phyloP scores from a whole-genome alignment of 92 coral and sea anemone species.

The Ricordea florida region DNA sequence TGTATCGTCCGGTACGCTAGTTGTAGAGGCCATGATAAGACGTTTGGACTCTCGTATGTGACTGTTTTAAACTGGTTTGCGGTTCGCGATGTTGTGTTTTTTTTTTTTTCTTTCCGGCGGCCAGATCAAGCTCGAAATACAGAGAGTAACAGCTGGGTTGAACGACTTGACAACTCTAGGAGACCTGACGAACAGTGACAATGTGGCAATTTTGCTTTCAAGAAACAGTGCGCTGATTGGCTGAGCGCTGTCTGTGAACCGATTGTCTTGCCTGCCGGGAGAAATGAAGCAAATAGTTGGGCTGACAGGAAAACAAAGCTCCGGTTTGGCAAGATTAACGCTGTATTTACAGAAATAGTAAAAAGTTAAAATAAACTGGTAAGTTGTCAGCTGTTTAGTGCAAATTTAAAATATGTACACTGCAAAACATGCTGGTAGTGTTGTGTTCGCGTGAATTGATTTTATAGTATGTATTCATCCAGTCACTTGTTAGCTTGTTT shows the following conservation, averaged over 20 bases:
- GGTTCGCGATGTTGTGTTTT: too few relatives aligned
- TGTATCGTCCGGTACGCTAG: neutral
- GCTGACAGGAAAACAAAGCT: neutral
- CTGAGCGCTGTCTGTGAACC: neutral
- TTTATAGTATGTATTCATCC: too few relatives aligned
- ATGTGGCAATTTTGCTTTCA: conserved; percentile 11
- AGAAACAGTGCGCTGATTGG: conserved; percentile 18
- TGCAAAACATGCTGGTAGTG: too few relatives aligned
- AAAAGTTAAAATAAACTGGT: too few relatives aligned
- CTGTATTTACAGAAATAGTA: too few relatives aligned
- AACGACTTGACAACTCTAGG: neutral
- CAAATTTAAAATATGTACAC: too few relatives aligned
- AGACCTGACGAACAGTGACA: conserved; percentile 27
- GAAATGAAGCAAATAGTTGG: neutral
- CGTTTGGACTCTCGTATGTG: too few relatives aligned
- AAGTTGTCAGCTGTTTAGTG: neutral
- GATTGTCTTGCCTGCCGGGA: neutral
- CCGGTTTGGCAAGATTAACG: neutral
- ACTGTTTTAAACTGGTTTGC: too few relatives aligned
- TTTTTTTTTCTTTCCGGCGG: neutral
- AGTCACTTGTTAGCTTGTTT: too few relatives aligned
- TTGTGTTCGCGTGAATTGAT: too few relatives aligned
- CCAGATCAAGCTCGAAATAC: conserved; percentile 1
- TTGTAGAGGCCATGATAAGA: neutral
- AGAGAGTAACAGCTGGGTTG: conserved; percentile 8